Evolutionary conservation across 2,113 vertebrate genomes (phyloP).

Genomic region (Ascaphus truei): DNA sequence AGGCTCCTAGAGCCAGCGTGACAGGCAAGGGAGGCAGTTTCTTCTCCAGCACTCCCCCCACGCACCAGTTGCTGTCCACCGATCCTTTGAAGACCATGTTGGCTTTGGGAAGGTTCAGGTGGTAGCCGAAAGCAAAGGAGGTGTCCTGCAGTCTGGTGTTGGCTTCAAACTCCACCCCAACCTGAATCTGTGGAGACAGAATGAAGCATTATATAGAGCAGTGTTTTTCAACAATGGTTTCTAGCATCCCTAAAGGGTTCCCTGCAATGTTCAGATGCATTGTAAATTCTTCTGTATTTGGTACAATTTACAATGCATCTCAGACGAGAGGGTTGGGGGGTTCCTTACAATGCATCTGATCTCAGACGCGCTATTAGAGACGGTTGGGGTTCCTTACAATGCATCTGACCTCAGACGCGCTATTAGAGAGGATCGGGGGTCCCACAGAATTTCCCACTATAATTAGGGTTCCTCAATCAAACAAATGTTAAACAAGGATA

Average conservation of each 20-base stretch:
- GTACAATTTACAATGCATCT: not conserved
- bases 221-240: too few relatives aligned
- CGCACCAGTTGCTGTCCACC: slow-evolving; percentile 91
- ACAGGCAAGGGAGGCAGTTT: slow-evolving; percentile 84
- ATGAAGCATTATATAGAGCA: accelerated
- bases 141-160: slow-evolving; percentile 92
- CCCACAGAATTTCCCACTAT: too few relatives aligned
- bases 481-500: too few relatives aligned
- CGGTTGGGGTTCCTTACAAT: too few relatives aligned
- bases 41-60: slow-evolving; percentile 91
- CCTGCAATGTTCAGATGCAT: too few relatives aligned
- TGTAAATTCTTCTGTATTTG: too few relatives aligned
- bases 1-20: slow-evolving; percentile 87
- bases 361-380: too few relatives aligned
- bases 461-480: too few relatives aligned
- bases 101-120: slow-evolving; percentile 84
- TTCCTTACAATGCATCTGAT: too few relatives aligned
- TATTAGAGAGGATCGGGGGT: too few relatives aligned
- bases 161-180: slow-evolving; percentile 94
- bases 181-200: slow-evolving; percentile 74
- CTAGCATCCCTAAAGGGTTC: too few relatives aligned
- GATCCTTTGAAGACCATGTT: slow-evolving; percentile 91
- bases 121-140: slow-evolving; percentile 90
- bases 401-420: not conserved
- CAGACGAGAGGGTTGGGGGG: not conserved